Evolutionary conservation across 2,888 invertebrate genomes (phyloP).

Genomic region (Tetanocera ferruginea): DNA sequence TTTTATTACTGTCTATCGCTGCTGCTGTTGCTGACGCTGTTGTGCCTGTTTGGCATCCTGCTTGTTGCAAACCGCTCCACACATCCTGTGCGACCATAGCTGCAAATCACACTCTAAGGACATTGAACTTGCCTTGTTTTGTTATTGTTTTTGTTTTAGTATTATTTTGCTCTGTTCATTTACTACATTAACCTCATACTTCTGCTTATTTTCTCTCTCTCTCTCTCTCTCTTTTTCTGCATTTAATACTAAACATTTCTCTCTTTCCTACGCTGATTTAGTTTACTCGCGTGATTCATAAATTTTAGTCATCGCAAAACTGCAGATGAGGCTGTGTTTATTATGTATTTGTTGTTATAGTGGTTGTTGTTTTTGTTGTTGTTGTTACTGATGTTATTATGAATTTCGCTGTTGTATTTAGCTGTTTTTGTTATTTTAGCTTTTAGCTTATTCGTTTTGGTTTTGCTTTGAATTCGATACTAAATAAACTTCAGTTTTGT

Average conservation of each 20-base stretch:
- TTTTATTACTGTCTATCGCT: conserved; percentile 8
- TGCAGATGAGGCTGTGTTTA: conserved; percentile 11
- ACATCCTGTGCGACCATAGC: neutral
- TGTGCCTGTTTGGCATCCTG: neutral
- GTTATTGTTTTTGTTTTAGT: neutral
- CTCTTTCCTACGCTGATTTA: conserved; percentile 52
- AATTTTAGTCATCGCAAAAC: conserved; percentile 54
- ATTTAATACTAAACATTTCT: neutral
- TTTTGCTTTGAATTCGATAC: neutral
- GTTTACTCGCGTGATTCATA: conserved; percentile 59
- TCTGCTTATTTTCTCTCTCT: neutral
- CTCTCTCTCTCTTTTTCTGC: neutral
- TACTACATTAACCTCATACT: neutral
- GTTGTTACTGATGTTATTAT: neutral
- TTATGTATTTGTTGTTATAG: neutral
- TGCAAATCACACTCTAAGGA: conserved; percentile 32
- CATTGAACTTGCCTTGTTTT: conserved; percentile 21
- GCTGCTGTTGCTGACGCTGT: conserved; percentile 41
- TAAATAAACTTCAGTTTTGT: neutral
- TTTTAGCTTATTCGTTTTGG: neutral
- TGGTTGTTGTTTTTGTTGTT: neutral
- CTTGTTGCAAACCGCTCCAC: neutral
- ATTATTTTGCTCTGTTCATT: neutral
- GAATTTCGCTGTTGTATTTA: conserved; percentile 3
- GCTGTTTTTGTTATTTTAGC: neutral